These are phyloP conservation scores for Platygyra sinensis DNA, from an alignment of 64 coral and sea anemone genomes.

Conservation along the genomic window DNA sequence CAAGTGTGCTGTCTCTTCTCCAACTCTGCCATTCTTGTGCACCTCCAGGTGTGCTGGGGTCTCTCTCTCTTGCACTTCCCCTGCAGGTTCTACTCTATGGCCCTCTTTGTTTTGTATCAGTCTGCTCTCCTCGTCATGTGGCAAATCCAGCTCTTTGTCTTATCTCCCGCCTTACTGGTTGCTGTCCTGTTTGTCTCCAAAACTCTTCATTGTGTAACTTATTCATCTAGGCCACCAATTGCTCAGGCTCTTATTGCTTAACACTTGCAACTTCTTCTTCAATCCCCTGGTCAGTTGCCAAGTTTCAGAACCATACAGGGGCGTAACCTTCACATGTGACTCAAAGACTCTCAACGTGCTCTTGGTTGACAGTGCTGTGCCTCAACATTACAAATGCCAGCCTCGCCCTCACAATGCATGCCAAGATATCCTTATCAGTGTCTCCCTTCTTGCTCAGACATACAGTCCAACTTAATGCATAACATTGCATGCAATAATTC, in stretches of 20 bases:
- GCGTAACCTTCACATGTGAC: not conserved
- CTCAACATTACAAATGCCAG: conserved; percentile 4
- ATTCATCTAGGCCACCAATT: conserved; percentile 23
- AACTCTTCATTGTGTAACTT: conserved; percentile 34
- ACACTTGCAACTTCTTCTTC: conserved; percentile 24
- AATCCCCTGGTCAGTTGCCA: not conserved
- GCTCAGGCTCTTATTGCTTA: conserved; percentile 20
- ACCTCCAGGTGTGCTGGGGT: not conserved
- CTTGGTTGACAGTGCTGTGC: not conserved
- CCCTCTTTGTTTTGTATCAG: not conserved
- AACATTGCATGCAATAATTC: no score
- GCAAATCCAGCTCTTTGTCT: conserved; percentile 32
- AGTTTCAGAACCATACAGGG: no score
- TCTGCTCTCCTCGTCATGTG: conserved; percentile 25
- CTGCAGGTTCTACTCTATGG: not conserved
- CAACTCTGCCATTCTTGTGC: not conserved
- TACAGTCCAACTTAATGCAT: no score
- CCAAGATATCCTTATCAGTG: no score
- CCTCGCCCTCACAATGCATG: not conserved
- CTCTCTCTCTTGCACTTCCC: not conserved
- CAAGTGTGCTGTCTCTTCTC: not conserved
- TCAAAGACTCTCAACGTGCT: conserved; percentile 24
- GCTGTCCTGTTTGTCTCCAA: conserved; percentile 27
- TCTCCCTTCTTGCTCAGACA: no score
- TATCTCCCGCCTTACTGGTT: conserved; percentile 1